Evolutionary conservation across 2,888 invertebrate genomes (phyloP).

Genomic region (Chymomyza procnemis): DNA sequence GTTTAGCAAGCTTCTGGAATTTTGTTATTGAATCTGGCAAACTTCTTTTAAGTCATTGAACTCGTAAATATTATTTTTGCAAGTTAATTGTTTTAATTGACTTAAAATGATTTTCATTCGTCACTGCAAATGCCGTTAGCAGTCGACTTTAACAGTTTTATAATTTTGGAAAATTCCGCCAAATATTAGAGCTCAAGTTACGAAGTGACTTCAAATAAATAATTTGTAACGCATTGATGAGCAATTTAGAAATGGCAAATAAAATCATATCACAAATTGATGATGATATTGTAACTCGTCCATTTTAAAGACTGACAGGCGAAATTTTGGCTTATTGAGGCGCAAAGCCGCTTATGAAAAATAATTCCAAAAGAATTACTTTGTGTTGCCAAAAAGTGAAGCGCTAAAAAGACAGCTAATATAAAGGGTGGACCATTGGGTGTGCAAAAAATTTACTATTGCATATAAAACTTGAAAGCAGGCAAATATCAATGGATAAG

Average conservation of each 20-base stretch:
- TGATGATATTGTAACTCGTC: not conserved
- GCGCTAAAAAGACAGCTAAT: not conserved
- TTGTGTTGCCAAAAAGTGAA: too few species aligned
- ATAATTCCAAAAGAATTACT: not conserved
- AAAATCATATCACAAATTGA: not conserved
- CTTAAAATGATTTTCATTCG: slow-evolving; percentile 2
- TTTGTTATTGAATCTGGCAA: not conserved
- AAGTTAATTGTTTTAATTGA: slow-evolving; percentile 18
- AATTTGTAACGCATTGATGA: not conserved
- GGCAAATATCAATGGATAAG: too few species aligned
- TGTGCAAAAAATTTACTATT: too few species aligned
- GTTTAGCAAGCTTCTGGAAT: too few species aligned
- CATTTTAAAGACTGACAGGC: not conserved
- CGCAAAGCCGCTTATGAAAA: not conserved
- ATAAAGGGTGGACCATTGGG: too few species aligned
- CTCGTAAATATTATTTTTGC: not conserved
- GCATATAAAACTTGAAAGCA: too few species aligned
- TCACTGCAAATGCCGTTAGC: not conserved
- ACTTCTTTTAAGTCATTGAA: not conserved
- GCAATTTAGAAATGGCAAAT: not conserved
- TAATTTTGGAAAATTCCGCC: not conserved
- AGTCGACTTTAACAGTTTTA: not conserved
- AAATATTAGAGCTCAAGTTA: not conserved
- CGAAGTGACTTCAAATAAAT: not conserved
- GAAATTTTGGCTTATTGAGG: not conserved